Base-by-base conservation (phyloP, 2,113 vertebrate species). In the Hippoglossus stenolepis region DNA sequence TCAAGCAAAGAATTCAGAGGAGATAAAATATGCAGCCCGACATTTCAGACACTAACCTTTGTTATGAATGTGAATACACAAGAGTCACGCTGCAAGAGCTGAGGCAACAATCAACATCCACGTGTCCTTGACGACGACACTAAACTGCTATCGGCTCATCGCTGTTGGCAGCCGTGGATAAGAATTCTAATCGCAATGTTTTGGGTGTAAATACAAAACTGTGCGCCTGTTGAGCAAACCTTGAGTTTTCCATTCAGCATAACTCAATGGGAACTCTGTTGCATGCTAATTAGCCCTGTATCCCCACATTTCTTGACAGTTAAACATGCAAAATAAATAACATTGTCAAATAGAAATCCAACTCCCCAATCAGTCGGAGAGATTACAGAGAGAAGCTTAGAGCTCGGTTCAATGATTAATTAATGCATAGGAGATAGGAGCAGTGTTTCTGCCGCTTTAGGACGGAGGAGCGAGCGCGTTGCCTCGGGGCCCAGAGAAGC, bases 371-470 rank as follows among this genome's bases (percentile, higher is more conserved):
- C 80, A 71, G 72, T 65, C 49, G 21, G 71, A 65, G 77, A 83
- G 87, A 85, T 90, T 89, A 87, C 61, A 69, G 67, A 70, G 66
- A 68, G 80, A 60, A 60, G 80, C 73, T 78, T 11, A 61, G 54
- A 0, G 65, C 54, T 73, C 2, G 14, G 66, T 71, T 76, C 21
- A 12, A 77, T 86, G 73, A 79, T 84, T 90, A 86, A 90, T 91
- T 88, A 87, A 86, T 82, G 82, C 68, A 73, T 51, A 70, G 77
- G 73, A 82, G 79, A 82, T 80, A 72, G 62, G 21, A 80, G 66
- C 70, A 35, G 67, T 20, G 56, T 80, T 85, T 82, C 73, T 80
- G 64, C 77, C 80, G 76, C 85, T 88, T 85, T 75, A 73, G 76
- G 71, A 75, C 70, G 75, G 49, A 80, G 51, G 49, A 83, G 71